Percentiles rank a stretch among this genome's conserved stretches.
phyloP scores from a whole-genome alignment of 2,113 vertebrate genomes.

The Sciurus niger region DNA sequence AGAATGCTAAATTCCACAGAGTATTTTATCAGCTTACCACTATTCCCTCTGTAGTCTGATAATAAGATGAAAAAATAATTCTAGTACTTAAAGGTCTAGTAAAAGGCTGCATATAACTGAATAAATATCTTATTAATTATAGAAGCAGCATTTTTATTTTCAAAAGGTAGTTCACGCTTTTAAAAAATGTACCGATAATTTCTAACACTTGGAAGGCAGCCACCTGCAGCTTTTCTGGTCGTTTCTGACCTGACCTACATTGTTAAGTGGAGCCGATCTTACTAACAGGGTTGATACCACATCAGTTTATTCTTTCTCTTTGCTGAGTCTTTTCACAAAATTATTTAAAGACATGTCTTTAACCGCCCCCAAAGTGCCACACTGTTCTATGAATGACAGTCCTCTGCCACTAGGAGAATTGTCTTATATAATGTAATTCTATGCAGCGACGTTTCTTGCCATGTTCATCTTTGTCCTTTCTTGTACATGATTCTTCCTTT shows the following conservation, averaged over 20 bases:
- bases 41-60: slow-evolving; percentile 84
- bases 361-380: slow-evolving; percentile 55
- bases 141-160: slow-evolving; percentile 69
- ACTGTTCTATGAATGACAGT: slow-evolving; percentile 40
- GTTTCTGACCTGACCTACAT: slow-evolving; percentile 58
- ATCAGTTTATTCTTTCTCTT: slow-evolving; percentile 51
- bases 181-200: slow-evolving; percentile 43
- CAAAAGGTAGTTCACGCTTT: slow-evolving; percentile 56
- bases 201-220: slow-evolving; percentile 42
- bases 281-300: slow-evolving; percentile 3
- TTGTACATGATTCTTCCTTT: neutral
- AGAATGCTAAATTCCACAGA: slow-evolving; percentile 86
- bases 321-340: slow-evolving; percentile 60
- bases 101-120: slow-evolving; percentile 82
- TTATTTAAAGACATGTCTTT: slow-evolving; percentile 76
- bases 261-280: slow-evolving; percentile 23
- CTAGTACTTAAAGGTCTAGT: slow-evolving; percentile 83
- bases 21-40: slow-evolving; percentile 88
- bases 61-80: slow-evolving; percentile 78
- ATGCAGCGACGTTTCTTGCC: neutral
- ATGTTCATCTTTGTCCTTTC: slow-evolving; percentile 28
- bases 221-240: neutral
- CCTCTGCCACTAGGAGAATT: slow-evolving; percentile 46
- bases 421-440: slow-evolving; percentile 53
- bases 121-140: slow-evolving; percentile 86